Conservation (phyloP, 2,797 vertebrate species). For the Xiphorhynchus erythropygius region DNA sequence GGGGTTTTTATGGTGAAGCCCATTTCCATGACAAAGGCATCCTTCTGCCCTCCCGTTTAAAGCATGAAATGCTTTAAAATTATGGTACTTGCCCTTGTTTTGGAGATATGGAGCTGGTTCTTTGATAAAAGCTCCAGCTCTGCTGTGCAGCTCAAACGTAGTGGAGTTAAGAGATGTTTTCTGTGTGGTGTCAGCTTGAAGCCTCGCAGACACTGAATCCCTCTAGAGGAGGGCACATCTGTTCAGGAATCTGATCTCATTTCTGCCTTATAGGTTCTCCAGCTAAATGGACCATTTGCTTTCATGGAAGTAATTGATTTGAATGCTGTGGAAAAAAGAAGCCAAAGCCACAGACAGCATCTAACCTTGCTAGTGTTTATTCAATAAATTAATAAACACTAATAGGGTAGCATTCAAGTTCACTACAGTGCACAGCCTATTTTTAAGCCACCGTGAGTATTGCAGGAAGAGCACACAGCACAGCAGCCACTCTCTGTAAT, state of each 20-base stretch:
- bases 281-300: conserved; percentile 51
- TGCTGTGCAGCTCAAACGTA: neutral
- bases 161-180: neutral
- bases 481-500: neutral
- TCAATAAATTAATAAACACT: conserved; percentile 33
- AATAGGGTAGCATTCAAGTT: neutral
- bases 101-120: neutral
- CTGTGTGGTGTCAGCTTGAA: conserved; percentile 29
- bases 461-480: neutral
- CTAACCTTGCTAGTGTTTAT: neutral
- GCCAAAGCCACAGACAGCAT: neutral
- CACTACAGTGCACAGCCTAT: neutral
- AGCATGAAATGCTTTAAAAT: neutral
- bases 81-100: neutral
- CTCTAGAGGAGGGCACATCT: conserved; percentile 58
- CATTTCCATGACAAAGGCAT: neutral
- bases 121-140: neutral
- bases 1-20: neutral
- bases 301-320: conserved; percentile 23
- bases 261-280: conserved; percentile 39
- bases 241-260: conserved; percentile 60
- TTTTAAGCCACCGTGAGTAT: neutral
- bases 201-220: neutral
- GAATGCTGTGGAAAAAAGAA: neutral
- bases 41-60: neutral